Conservation (phyloP, 2,113 vertebrate genomes). For the Octodon degus region DNA sequence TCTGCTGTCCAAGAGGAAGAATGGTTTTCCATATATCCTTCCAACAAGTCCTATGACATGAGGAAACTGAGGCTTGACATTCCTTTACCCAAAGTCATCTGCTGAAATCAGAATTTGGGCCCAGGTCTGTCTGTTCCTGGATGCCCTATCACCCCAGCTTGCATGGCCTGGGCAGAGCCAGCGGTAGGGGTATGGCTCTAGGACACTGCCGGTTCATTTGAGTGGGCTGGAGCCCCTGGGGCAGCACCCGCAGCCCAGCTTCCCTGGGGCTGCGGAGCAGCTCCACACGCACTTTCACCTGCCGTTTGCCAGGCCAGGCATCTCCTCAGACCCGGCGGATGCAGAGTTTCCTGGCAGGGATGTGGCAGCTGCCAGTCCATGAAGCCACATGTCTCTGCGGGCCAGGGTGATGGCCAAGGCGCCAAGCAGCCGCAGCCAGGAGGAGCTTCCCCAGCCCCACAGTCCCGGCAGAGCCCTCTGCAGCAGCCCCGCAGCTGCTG, state of each 20-base stretch:
- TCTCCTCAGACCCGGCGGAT: neutral
- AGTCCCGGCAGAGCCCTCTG: neutral
- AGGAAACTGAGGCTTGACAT: conserved; percentile 48
- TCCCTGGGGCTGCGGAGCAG: neutral
- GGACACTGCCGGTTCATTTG: neutral
- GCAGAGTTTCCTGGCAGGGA: conserved; percentile 41
- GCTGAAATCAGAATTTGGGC: neutral
- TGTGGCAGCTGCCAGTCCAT: conserved; percentile 14
- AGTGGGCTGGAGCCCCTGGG: neutral
- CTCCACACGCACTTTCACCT: neutral
- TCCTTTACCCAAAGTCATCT: neutral
- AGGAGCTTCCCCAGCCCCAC: neutral
- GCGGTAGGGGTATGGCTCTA: neutral
- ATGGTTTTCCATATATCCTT: conserved; percentile 31
- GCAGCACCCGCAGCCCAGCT: neutral
- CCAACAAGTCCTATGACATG: conserved; percentile 31
- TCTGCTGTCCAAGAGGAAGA: conserved; percentile 1
- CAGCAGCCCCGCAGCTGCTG: neutral
- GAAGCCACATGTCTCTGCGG: conserved; percentile 10
- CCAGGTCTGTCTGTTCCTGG: neutral
- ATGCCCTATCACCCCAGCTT: neutral
- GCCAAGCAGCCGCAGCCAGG: neutral
- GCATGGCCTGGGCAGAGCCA: neutral
- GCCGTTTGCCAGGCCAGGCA: neutral
- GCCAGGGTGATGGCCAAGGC: neutral